Percentiles rank a stretch among this genome's conserved stretches.
Conservation (phyloP, 2,113 vertebrate species). For the Eurystomus gularis region DNA sequence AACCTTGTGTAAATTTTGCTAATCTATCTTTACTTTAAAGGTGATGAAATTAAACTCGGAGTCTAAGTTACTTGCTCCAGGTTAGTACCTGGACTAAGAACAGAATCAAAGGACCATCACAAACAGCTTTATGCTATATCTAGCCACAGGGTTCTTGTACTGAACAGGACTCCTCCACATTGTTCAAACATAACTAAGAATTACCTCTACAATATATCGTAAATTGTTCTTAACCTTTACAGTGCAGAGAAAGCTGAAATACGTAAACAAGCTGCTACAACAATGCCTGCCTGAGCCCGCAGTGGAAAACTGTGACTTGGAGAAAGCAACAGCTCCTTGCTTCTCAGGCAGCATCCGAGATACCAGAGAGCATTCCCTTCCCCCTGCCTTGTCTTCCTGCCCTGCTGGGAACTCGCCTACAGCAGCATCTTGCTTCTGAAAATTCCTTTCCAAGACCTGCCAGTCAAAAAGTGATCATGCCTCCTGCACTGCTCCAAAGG, state of each 20-base stretch:
- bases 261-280: not conserved
- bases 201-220: not conserved
- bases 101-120: not conserved
- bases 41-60: not conserved
- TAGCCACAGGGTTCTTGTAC: no score
- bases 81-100: not conserved
- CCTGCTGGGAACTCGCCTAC: not conserved
- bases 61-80: not conserved
- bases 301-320: not conserved
- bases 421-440: not conserved
- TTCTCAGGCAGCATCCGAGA: not conserved
- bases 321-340: not conserved
- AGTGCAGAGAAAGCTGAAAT: not conserved
- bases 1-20: not conserved
- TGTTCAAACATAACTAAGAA: not conserved
- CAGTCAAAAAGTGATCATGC: not conserved
- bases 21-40: not conserved
- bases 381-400: not conserved
- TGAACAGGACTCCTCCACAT: not conserved
- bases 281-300: not conserved
- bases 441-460: not conserved
- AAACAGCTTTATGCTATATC: not conserved
- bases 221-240: not conserved
- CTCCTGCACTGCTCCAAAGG: not conserved
- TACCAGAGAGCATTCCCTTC: not conserved